These are phyloP conservation scores for Crax fasciolata DNA, from an alignment of 2,797 vertebrate species.

Conservation along the genomic window DNA sequence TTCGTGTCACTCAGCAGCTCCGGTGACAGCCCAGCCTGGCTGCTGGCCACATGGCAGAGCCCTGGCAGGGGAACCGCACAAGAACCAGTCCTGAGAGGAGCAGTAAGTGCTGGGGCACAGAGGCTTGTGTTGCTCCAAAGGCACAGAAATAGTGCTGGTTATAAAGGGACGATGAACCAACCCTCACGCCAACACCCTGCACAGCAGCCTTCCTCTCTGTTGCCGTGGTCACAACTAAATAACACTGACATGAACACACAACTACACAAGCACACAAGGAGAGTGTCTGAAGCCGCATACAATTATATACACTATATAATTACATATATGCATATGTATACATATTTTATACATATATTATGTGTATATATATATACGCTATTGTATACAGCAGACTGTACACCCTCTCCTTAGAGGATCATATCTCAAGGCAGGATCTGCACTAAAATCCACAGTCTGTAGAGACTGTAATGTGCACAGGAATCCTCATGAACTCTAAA, in stretches of 20 bases:
- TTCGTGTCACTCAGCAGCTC: slow-evolving; percentile 48
- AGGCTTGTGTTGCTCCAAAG: not conserved
- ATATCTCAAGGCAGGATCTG: not conserved
- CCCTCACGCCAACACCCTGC: not conserved
- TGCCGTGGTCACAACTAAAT: not conserved
- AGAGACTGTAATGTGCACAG: not conserved
- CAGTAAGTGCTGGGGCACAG: not conserved
- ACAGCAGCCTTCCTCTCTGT: not conserved
- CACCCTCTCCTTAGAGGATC: not conserved
- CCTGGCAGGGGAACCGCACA: not conserved
- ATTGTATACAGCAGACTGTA: not conserved
- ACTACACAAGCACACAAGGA: not conserved
- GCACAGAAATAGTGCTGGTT: not conserved
- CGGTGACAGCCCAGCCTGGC: not conserved
- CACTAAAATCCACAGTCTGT: not conserved
- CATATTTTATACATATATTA: not conserved
- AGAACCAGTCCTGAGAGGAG: not conserved
- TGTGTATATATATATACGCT: not conserved
- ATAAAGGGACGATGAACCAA: not conserved
- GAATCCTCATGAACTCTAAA: not conserved
- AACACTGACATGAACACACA: not conserved
- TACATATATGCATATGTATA: not conserved
- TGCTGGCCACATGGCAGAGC: slow-evolving; percentile 25
- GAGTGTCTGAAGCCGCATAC: not conserved
- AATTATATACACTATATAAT: not conserved